These are phyloP conservation scores for Callyntrura guangdongensis DNA, from an alignment of 2,888 invertebrate genomes.

Conservation along the genomic window DNA sequence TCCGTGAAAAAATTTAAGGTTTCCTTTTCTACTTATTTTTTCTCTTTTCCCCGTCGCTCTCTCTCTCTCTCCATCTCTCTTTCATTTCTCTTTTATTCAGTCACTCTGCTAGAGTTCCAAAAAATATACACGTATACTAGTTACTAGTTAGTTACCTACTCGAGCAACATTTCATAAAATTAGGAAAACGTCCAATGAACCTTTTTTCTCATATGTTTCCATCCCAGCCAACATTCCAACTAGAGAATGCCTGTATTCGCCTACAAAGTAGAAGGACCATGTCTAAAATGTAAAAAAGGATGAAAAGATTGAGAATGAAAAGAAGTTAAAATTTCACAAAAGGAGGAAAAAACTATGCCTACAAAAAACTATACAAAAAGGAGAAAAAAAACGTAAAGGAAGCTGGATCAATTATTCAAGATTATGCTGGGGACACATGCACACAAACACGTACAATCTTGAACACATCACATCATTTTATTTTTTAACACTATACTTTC, in stretches of 20 bases:
- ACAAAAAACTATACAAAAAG: neutral
- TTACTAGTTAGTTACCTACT: no score
- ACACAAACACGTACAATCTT: constrained; percentile 9
- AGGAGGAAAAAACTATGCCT: neutral
- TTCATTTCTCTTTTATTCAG: neutral
- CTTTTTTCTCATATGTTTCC: neutral
- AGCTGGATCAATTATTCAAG: constrained; percentile 67
- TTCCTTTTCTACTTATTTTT: constrained; percentile 15
- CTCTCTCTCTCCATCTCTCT: neutral
- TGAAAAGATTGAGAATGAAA: neutral
- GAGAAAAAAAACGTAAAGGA: constrained; percentile 29
- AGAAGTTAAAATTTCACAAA: constrained; percentile 4
- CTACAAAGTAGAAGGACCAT: neutral
- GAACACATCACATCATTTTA: constrained; percentile 1
- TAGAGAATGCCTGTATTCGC: neutral
- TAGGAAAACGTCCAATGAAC: constrained; percentile 24
- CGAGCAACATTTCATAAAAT: constrained; percentile 1
- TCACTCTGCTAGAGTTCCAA: neutral
- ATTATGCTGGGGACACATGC: constrained; percentile 55
- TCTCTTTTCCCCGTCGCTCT: neutral
- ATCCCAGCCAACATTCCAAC: neutral
- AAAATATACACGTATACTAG: constrained; percentile 21
- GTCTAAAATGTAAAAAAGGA: constrained; percentile 15
- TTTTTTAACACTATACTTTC: neutral
- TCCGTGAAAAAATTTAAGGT: neutral